Percentiles rank a stretch among this genome's conserved stretches.
Conservation (phyloP, 2,888 invertebrate species). For the Nematopogon swammerdamellus region DNA sequence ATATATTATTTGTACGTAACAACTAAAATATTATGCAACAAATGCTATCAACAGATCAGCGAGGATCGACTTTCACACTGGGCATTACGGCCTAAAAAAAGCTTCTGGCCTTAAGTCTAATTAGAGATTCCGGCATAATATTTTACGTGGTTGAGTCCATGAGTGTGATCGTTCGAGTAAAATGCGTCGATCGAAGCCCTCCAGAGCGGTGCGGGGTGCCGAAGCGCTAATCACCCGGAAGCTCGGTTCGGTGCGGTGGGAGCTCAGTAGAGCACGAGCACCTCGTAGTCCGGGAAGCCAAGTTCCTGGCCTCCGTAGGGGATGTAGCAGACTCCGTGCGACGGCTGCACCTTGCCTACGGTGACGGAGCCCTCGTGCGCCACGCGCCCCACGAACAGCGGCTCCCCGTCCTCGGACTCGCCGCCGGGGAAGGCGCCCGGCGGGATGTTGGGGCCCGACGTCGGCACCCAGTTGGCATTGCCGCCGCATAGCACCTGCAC, state of each 20-base stretch:
- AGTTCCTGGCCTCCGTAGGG: slow-evolving; percentile 78
- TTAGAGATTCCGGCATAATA: no score
- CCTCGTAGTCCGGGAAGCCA: slow-evolving; percentile 77
- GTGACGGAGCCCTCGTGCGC: slow-evolving; percentile 74
- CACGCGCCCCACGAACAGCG: slow-evolving; percentile 74
- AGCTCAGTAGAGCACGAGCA: slow-evolving; percentile 45
- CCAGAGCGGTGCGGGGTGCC: no score
- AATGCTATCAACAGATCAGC: no score
- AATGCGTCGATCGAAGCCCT: no score
- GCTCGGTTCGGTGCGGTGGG: no score
- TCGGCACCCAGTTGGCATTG: slow-evolving; percentile 67
- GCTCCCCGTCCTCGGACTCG: slow-evolving; percentile 73
- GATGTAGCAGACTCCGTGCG: slow-evolving; percentile 80
- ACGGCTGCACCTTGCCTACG: slow-evolving; percentile 80
- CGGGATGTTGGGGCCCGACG: slow-evolving; percentile 66
- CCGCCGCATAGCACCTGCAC: slow-evolving; percentile 59
- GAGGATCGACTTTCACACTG: no score
- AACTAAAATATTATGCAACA: neutral
- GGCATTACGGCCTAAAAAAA: no score
- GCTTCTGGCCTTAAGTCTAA: no score
- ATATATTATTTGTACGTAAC: neutral
- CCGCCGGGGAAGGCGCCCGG: slow-evolving; percentile 72
- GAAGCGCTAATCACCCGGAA: no score
- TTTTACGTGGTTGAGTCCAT: no score
- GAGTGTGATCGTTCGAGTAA: no score